Base-by-base conservation (phyloP, 2,797 vertebrate genomes). In the Chelon labrosus region DNA sequence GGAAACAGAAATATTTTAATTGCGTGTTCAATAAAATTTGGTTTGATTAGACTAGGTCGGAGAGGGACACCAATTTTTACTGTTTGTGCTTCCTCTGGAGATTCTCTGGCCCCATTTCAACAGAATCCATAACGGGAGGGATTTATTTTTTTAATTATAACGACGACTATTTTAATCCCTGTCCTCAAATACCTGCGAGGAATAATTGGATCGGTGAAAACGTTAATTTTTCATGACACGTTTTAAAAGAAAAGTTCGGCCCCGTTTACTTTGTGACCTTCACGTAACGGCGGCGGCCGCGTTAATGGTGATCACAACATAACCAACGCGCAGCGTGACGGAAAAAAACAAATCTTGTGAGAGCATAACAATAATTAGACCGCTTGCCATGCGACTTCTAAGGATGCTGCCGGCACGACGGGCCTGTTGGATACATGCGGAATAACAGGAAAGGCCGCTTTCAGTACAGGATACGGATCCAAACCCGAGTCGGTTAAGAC, bases 381-480 rank as follows among this genome's bases (percentile, higher is more conserved):
- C 31, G 46, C 47, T 46, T 46, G 53, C 54, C 31, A 17, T 51
- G 27, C 42, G 16, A 42, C 17, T 71, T 55, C 7, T 42, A 13
- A 50, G 27, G 49, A 54, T 1, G n/a, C 31, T 0, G 37, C 42
- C 53, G 64, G 76, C 72, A 58, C 57, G 57, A 70, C 22, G 2
- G 62, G 49, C 47, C 41, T 67, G 60, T 68, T 65, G 13, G 53
- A 55, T 37, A 20, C 4, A 37, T 31, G 77, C 22, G 59, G 69
- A 89, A 84, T 60, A 91, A 91, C 88, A 91, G 90, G 89, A 92
- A 89, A 80, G 71, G 70, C 70, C 63, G 59, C 67, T 73, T 80
- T 81, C 19, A 81, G 69, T 51, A 53, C 84, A 89, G 89, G 89
- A 91, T 70, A 74, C 71, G 63, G 70, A 79, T 81, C 73, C 64